Conservation (phyloP, 1,140 invertebrate species). For the Drosophila hydei region DNA sequence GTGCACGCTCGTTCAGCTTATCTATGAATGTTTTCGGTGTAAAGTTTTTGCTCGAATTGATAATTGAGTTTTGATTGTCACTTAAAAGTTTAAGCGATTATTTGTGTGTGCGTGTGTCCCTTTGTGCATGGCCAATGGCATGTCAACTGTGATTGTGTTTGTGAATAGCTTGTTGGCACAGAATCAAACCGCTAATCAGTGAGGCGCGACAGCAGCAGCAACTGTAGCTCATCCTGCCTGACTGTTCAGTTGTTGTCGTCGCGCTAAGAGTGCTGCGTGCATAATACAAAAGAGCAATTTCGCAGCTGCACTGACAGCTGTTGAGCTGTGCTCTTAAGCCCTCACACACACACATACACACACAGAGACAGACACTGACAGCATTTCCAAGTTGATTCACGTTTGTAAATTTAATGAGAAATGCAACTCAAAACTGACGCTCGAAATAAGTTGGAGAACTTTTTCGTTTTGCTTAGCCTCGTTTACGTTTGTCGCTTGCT, state of each 20-base stretch:
- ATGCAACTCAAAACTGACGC: conserved; percentile 16
- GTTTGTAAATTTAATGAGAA: conserved; percentile 32
- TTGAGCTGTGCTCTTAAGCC: neutral
- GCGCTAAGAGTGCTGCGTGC: neutral
- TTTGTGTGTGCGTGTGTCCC: neutral
- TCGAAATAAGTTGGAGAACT: conserved; percentile 9
- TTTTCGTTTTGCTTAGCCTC: conserved; percentile 3
- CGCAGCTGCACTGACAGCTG: conserved; percentile 12
- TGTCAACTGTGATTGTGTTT: conserved; percentile 21
- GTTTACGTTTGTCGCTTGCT: conserved; percentile 9
- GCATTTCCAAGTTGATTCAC: neutral
- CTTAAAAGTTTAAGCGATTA: conserved; percentile 14
- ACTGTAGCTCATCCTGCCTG: neutral
- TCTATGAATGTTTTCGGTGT: no score
- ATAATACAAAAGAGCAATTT: conserved; percentile 22
- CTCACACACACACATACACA: no score
- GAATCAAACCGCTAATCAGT: conserved; percentile 34
- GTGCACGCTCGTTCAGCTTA: no score
- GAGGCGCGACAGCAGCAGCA: conserved; percentile 5
- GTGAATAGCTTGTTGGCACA: conserved; percentile 1
- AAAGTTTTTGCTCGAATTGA: conserved; percentile 6
- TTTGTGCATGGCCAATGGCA: conserved; percentile 25
- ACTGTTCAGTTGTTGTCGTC: neutral
- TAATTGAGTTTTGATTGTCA: conserved; percentile 3
- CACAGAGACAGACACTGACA: no score